These are phyloP conservation scores for Plagiodera versicolora DNA, from an alignment of 2,888 invertebrate genomes.

Conservation along the genomic window DNA sequence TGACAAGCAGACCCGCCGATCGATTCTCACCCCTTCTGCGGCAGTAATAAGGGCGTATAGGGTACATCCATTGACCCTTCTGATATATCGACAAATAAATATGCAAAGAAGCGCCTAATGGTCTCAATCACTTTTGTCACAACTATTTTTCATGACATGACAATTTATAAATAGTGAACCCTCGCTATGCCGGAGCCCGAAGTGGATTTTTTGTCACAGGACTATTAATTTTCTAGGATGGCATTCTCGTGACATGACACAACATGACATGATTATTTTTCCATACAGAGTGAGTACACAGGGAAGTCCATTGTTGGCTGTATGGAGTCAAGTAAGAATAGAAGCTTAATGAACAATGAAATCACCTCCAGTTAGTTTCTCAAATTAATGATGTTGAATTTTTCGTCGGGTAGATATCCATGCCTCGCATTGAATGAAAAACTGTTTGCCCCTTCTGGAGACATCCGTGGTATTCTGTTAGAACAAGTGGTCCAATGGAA, in stretches of 20 bases:
- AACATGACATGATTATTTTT: conserved; percentile 30
- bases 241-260: conserved; percentile 24
- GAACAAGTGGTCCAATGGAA: too few species aligned
- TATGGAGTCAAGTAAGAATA: not conserved
- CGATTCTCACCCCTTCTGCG: conserved; percentile 48
- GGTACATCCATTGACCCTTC: conserved; percentile 39
- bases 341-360: not conserved
- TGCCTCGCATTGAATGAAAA: too few species aligned
- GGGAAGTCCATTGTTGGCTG: not conserved
- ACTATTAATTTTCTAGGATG: conserved; percentile 26
- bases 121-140: conserved; percentile 33
- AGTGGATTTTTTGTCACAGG: conserved; percentile 27
- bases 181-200: conserved; percentile 24
- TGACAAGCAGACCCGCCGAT: conserved; percentile 42
- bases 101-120: conserved; percentile 44
- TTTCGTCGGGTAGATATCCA: too few species aligned
- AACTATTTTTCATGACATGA: conserved; percentile 35
- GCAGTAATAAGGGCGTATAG: conserved; percentile 41
- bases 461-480: too few species aligned
- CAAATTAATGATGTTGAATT: not conserved
- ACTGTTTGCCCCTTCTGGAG: too few species aligned
- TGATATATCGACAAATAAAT: conserved; percentile 50
- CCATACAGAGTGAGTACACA: conserved; percentile 6
- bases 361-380: not conserved
- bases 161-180: conserved; percentile 31